These are phyloP conservation scores for Drosophila fulvimacula DNA, from an alignment of 2,888 invertebrate genomes.

Conservation along the genomic window DNA sequence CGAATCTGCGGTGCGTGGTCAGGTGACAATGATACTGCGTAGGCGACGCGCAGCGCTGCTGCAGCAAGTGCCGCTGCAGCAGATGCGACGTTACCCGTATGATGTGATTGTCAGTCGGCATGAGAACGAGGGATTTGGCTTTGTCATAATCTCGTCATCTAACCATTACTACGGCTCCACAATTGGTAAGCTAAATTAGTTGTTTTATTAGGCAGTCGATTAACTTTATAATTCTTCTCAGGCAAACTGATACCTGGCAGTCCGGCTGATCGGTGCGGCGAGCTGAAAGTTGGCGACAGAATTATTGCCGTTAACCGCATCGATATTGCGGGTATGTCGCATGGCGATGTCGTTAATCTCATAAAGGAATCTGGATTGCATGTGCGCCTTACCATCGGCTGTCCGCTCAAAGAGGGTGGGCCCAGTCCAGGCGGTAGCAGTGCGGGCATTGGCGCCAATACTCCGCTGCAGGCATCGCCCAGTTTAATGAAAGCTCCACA, in stretches of 20 bases:
- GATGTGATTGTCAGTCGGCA: conserved; percentile 95
- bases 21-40: conserved; percentile 92
- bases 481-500: conserved; percentile 70
- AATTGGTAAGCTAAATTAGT: conserved; percentile 87
- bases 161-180: conserved; percentile 92
- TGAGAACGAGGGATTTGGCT: conserved; percentile 99
- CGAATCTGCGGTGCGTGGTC: conserved; percentile 93
- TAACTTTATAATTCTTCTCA: conserved; percentile 75
- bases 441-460: conserved; percentile 66
- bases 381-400: conserved; percentile 92
- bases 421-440: conserved; percentile 70
- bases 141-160: conserved; percentile 98
- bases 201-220: neutral
- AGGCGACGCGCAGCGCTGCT: conserved; percentile 84
- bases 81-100: conserved; percentile 88
- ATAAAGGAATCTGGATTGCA: conserved; percentile 98
- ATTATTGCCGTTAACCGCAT: conserved; percentile 97
- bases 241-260: conserved; percentile 97
- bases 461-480: conserved; percentile 71
- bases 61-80: conserved; percentile 50
- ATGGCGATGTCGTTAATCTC: conserved; percentile 98
- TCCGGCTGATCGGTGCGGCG: conserved; percentile 97
- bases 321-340: conserved; percentile 95
- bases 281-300: conserved; percentile 96
- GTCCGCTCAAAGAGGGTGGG: conserved; percentile 81